These are phyloP conservation scores for Anoplius nigerrimus DNA, from an alignment of 2,888 invertebrate genomes.

Conservation along the genomic window DNA sequence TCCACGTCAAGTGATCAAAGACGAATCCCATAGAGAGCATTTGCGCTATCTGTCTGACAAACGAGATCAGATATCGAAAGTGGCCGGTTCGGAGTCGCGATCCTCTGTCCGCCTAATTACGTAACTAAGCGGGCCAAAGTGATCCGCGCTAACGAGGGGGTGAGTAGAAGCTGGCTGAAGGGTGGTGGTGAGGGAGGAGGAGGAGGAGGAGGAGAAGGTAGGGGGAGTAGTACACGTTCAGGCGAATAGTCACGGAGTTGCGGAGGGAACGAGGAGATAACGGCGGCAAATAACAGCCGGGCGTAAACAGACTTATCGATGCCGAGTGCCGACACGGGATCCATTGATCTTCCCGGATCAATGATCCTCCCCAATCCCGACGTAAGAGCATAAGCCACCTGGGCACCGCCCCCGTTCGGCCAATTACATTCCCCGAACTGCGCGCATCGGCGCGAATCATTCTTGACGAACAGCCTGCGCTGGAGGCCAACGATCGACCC, in stretches of 20 bases:
- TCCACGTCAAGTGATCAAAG: too few relatives aligned
- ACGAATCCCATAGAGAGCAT: too few relatives aligned
- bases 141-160: too few relatives aligned
- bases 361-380: slow-evolving; percentile 20
- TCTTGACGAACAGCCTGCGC: background rate
- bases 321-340: slow-evolving; percentile 31
- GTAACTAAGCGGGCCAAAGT: slow-evolving; percentile 46
- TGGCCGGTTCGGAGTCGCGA: slow-evolving; percentile 25
- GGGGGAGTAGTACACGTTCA: too few relatives aligned
- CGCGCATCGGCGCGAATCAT: background rate
- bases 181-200: too few relatives aligned
- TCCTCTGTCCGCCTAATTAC: slow-evolving; percentile 47
- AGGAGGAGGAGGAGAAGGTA: too few relatives aligned
- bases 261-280: slow-evolving; percentile 55
- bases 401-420: slow-evolving; percentile 11
- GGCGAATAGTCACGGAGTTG: too few relatives aligned
- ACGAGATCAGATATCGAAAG: slow-evolving; percentile 1
- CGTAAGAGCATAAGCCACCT: slow-evolving; percentile 36
- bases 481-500: background rate
- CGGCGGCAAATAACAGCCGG: slow-evolving; percentile 50
- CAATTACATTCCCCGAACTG: background rate
- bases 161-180: too few relatives aligned
- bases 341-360: slow-evolving; percentile 22
- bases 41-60: too few relatives aligned
- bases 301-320: slow-evolving; percentile 60